These are phyloP conservation scores for Drosophila barbarae DNA, from an alignment of 2,888 invertebrate genomes.

Conservation along the genomic window DNA sequence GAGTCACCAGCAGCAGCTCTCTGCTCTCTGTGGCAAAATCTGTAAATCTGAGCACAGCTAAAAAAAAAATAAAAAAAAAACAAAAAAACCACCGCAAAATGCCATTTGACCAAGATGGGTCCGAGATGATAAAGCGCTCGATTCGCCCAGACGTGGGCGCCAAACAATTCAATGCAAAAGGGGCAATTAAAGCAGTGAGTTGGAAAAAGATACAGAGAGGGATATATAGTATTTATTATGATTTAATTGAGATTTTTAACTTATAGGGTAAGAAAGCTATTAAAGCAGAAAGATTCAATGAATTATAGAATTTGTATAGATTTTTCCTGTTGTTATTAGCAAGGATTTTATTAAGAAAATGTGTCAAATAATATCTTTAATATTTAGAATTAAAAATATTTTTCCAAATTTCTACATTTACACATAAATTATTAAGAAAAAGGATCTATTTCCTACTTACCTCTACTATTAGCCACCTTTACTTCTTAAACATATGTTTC, in stretches of 20 bases:
- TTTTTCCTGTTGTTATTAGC: no score
- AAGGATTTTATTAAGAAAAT: no score
- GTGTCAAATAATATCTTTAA: no score
- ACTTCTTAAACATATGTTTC: neutral
- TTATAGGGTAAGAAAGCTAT: neutral
- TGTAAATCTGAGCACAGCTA: slow-evolving; percentile 32
- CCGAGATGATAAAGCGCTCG: slow-evolving; percentile 58
- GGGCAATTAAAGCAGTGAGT: slow-evolving; percentile 65
- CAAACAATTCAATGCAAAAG: slow-evolving; percentile 61
- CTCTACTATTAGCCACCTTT: neutral
- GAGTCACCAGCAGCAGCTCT: slow-evolving; percentile 23
- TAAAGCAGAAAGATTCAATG: neutral
- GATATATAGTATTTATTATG: neutral
- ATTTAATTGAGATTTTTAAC: neutral
- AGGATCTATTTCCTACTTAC: neutral
- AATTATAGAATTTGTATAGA: neutral
- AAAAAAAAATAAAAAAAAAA: slow-evolving; percentile 29
- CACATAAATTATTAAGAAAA: neutral
- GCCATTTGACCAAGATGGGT: slow-evolving; percentile 69
- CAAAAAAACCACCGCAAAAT: slow-evolving; percentile 43
- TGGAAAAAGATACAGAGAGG: neutral
- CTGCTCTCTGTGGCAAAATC: slow-evolving; percentile 49
- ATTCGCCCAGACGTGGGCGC: slow-evolving; percentile 67
- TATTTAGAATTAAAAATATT: no score
- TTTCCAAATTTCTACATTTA: neutral